Evolutionary conservation across 2,797 vertebrate genomes (phyloP).

Genomic region (Enteromius treurensis): DNA sequence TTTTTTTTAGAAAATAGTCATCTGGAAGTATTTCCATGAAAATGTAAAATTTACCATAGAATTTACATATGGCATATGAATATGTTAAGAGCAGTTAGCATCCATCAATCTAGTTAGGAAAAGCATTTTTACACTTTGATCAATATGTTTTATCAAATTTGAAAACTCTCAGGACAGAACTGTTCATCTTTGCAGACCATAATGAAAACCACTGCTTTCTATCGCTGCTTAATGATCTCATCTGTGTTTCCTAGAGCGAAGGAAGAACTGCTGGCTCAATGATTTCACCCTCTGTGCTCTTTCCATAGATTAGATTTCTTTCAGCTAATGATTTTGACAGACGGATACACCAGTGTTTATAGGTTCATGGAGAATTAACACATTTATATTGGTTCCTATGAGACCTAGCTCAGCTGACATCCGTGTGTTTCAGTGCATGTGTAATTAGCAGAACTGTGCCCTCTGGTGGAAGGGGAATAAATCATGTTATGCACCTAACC

Average conservation of each 20-base stretch:
- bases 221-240: not conserved
- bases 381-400: slow-evolving; percentile 14
- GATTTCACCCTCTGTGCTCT: not conserved
- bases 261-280: not conserved
- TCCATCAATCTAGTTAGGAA: not conserved
- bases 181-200: not conserved
- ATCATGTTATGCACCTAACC: not conserved
- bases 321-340: slow-evolving; percentile 20
- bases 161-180: not conserved
- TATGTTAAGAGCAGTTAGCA: not conserved
- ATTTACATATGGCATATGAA: not conserved
- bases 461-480: slow-evolving; percentile 54
- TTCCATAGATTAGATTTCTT: not conserved
- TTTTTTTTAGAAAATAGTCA: not conserved
- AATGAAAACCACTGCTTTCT: not conserved
- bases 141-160: not conserved
- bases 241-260: not conserved
- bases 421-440: slow-evolving; percentile 10
- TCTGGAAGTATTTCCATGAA: not conserved
- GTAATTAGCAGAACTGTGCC: slow-evolving; percentile 47
- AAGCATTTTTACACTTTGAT: not conserved
- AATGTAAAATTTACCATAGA: no score
- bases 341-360: not conserved
- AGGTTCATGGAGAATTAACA: slow-evolving; percentile 19
- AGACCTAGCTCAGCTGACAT: slow-evolving; percentile 10